Evolutionary conservation across 2,113 vertebrate species (phyloP), one percentile per base, ranked within the genome.

Genomic region (Nipponia nippon): DNA sequence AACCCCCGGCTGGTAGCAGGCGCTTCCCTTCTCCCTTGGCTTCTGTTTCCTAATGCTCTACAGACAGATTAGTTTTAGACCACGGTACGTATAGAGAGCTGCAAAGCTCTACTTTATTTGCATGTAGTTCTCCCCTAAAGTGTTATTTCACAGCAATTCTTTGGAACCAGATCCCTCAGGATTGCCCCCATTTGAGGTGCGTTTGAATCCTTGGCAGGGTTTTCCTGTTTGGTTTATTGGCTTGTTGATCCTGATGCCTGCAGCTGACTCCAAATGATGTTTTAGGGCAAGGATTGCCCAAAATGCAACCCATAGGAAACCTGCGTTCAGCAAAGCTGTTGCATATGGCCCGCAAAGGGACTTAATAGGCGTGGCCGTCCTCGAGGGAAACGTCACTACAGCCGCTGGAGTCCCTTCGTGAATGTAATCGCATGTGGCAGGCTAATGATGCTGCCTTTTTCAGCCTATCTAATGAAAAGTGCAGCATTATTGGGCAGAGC

Each of bases 391-490:
- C 19, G 7, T 32, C 55, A 1, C 16, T 18, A 2, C 65, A 16
- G 20, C 21, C 2, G 5, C 58, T 46, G 52, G 44, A 59, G 52
- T 32, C 63, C 53, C n/a, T 19, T n/a, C 23, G 4, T 9, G 52
- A 34, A 2, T 0, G 4, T 34, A 4, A 15, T n/a, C 5, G 1
- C 15, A 3, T 5, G 21, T 25, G 32, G 40, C 47, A 25, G 67
- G 27, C 2, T 5, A 15, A 18, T 7, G 29, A n/a, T n/a, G 20
- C 36, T 34, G 42, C 69, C 62, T 62, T 55, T 67, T 19, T 25
- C 62, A 34, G 63, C 63, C 61, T 25, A 7, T 5, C 34, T 49
- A 2, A 11, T 23, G 8, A 7, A 22, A n/a, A 30, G 20, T 2
- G 9, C 29, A 26, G 62, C 21, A 7, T 23, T 22, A 21, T 16